A percentile compares a stretch with the other conserved stretches of the same genome.
Conservation (phyloP, 2,888 invertebrate genomes). For the Machimus rusticus region DNA sequence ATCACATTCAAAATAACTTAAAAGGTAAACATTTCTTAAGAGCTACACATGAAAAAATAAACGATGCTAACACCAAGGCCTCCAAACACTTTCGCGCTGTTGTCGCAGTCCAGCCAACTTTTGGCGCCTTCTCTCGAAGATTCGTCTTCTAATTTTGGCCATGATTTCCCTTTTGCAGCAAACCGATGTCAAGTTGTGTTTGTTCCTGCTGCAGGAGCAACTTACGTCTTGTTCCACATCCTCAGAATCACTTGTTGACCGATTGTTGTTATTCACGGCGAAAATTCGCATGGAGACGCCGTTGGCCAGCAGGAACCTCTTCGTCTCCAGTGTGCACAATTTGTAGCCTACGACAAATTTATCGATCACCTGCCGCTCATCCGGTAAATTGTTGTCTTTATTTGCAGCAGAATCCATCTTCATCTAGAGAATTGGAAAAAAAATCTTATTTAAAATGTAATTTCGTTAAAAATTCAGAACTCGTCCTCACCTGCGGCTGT, state of each 20-base stretch:
- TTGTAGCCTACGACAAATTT: conserved; percentile 26
- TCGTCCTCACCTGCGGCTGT: neutral
- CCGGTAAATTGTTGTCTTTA: neutral
- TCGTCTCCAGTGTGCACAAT: conserved; percentile 1
- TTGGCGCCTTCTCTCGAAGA: conserved; percentile 25
- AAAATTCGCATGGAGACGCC: neutral
- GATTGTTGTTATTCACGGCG: neutral
- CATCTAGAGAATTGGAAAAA: neutral
- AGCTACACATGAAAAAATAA: neutral
- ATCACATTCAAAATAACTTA: conserved; percentile 23
- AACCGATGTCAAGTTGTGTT: neutral
- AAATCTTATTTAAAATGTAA: neutral
- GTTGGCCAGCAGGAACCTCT: neutral
- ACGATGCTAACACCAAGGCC: conserved; percentile 3
- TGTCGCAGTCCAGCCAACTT: neutral
- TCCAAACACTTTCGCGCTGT: conserved; percentile 20
- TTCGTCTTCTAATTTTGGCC: conserved; percentile 13
- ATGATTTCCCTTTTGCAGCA: conserved; percentile 18
- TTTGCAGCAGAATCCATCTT: neutral
- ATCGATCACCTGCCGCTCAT: neutral
- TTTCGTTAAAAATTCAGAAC: neutral
- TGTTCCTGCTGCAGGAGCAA: neutral
- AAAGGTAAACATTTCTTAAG: neutral
- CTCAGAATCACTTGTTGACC: neutral
- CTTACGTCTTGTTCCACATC: neutral